These are phyloP conservation scores for Lasiurus cinereus DNA, from an alignment of 2,113 vertebrate species.

Conservation along the genomic window DNA sequence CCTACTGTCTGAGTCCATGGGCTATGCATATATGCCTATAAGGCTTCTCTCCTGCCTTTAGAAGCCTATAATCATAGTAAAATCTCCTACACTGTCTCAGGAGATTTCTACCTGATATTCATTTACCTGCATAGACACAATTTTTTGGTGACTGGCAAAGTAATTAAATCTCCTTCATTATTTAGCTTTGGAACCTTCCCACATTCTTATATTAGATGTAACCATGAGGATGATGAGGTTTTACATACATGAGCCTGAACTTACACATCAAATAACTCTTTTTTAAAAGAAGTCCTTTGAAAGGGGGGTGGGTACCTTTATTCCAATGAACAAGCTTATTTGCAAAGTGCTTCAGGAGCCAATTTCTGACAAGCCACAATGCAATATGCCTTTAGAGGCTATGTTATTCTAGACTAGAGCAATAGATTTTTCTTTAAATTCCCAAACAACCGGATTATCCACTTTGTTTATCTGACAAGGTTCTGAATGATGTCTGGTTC, in stretches of 20 bases:
- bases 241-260: conserved; percentile 49
- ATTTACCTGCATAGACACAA: background rate
- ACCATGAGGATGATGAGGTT: conserved; percentile 25
- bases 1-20: too few relatives aligned
- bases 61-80: conserved; percentile 27
- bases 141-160: conserved; percentile 45
- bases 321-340: conserved; percentile 33
- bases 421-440: background rate
- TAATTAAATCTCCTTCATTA: conserved; percentile 43
- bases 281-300: conserved; percentile 26
- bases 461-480: background rate
- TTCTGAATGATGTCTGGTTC: background rate
- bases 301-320: background rate
- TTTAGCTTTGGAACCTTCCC: conserved; percentile 50
- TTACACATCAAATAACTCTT: conserved; percentile 13
- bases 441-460: background rate
- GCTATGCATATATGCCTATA: too few relatives aligned
- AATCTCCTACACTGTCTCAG: background rate
- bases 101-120: conserved; percentile 5
- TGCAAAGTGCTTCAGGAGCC: background rate
- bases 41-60: background rate
- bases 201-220: conserved; percentile 35
- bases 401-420: background rate
- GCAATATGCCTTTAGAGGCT: background rate
- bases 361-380: conserved; percentile 21